Conservation (phyloP, 2,797 vertebrate genomes). For the Platyrinchus mystaceus region DNA sequence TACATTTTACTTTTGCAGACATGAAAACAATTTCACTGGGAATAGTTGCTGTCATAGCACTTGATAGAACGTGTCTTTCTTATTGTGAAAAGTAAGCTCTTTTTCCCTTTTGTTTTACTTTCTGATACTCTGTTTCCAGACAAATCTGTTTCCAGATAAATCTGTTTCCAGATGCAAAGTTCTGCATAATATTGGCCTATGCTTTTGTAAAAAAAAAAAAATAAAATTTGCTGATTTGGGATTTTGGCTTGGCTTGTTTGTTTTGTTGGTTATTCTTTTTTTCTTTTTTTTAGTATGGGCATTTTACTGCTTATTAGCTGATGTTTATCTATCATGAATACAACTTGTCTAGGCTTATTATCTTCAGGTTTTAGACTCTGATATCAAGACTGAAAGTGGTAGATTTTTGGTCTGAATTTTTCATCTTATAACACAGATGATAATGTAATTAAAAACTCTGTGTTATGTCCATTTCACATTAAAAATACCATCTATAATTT, state of each 20-base stretch:
- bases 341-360: background rate
- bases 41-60: background rate
- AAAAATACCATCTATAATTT: background rate
- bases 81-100: background rate
- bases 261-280: background rate
- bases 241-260: background rate
- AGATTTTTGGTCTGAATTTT: background rate
- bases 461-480: background rate
- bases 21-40: background rate
- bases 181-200: background rate
- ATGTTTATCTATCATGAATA: background rate
- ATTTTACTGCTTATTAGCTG: background rate
- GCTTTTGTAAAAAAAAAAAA: background rate
- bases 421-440: background rate
- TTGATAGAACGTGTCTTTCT: background rate
- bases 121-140: background rate
- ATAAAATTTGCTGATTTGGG: accelerated
- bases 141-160: no score
- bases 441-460: background rate
- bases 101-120: background rate
- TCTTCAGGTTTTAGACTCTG: background rate
- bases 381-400: background rate
- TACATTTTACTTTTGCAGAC: background rate
- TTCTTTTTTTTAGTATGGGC: background rate
- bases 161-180: background rate